These are phyloP conservation scores for Hesperophylax magnus DNA, from an alignment of 1,140 invertebrate species.

Conservation along the genomic window DNA sequence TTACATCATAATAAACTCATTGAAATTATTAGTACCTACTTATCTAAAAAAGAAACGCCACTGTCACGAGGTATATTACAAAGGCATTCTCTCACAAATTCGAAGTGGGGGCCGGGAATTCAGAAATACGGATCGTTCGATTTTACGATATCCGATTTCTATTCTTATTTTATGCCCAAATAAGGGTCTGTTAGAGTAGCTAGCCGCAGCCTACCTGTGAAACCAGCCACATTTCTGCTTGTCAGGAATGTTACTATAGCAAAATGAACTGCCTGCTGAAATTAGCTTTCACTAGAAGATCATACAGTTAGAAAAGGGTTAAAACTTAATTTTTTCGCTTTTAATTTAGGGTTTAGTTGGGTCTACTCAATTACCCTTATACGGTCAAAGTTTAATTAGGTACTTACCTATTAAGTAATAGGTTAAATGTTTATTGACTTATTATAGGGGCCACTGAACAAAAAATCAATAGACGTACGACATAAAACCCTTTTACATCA, in stretches of 20 bases:
- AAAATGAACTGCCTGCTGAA: background rate
- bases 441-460: no score
- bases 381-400: no score
- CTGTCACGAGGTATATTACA: background rate
- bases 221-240: background rate
- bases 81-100: conserved; percentile 5
- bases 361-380: no score
- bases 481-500: no score
- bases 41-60: background rate
- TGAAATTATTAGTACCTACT: no score
- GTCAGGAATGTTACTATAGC: background rate
- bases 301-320: no score
- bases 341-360: no score
- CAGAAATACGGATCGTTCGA: conserved; percentile 1
- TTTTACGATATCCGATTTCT: conserved; percentile 36
- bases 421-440: no score
- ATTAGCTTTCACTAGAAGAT: background rate
- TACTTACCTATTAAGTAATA: no score
- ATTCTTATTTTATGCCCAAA: conserved; percentile 14
- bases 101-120: background rate
- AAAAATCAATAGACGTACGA: no score
- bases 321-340: no score
- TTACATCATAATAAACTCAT: no score
- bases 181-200: background rate
- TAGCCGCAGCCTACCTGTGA: background rate